Base-by-base conservation (phyloP, 2,888 invertebrate species). In the Caradrina clavipalpis region DNA sequence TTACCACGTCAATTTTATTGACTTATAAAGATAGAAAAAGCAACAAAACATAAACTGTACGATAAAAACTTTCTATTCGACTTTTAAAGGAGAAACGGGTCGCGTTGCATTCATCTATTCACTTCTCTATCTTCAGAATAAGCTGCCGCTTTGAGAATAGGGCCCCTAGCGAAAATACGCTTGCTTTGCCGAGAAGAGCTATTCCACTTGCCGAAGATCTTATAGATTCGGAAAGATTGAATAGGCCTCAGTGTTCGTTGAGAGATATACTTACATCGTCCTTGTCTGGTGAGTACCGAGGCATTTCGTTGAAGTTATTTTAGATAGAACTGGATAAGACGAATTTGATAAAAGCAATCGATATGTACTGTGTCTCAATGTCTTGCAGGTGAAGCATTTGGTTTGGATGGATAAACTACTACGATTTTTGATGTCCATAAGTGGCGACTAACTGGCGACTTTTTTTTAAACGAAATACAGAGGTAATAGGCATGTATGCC, bases 101-200 rank as follows among this genome's bases (percentile, higher is more conserved):
- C 90, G 88, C 82, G 73, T 80, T 78, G 85, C 84, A 90, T 92
- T 91, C 91, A 92, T 88, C 90, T 90, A 89, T 91, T 89, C 89
- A 87, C 85, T 86, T 87, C 79, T 81, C 84, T 87, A 86, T 90
- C 84, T 85, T 79, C 85, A 86, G 88, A 87, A 88, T 90, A 90
- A 91, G 88, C 87, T 76, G 67, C 82, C 86, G 86, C 91, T 91
- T 90, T 89, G 87, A 90, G 89, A 92, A 90, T 88, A 86, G 85
- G 84, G 87, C 87, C 86, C 69, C 73, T 69, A 87, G 90, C 84
- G 84, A 88, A 87, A 89, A 87, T 88, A 86, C 85, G 85, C 84
- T 85, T 83, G 86, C 86, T 87, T 88, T 88, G 82, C 82, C 78
- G 80, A 73, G 70, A 84, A 86, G 86, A 86, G 81, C 82, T 81